Base-by-base conservation (phyloP, 2,797 vertebrate genomes). In the Gymnoscopelus microlampas region DNA sequence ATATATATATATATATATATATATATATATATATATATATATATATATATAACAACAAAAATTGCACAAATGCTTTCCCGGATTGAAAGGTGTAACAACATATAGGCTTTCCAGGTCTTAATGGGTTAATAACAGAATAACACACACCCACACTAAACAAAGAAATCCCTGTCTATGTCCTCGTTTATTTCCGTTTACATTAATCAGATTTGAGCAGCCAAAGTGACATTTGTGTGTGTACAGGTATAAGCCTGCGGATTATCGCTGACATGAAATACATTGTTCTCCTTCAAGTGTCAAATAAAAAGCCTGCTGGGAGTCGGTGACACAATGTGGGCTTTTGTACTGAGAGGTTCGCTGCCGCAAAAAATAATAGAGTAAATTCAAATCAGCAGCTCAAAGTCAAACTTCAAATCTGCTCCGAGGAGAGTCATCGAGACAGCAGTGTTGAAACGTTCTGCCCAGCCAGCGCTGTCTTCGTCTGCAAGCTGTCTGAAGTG, bases 361-460 rank as follows among this genome's bases (percentile, higher is more conserved):
- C 3, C 11, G 9, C 53, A 19, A 55, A 24, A 12, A 4, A n/a
- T 9, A 11, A 48, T 3, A 23, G 3, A 68, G 26, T 29, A 4
- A 62, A 24, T 23, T 47, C 23, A 53, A 49, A 39, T 5, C 39
- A 47, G 11, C 24, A 11, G 11, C 23, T 68, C 11, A 60, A 58
- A 35, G 57, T 13, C n/a, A 24, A 57, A 32, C 64, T 6, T 61
- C 35, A 29, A 63, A 72, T 63, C 32, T 26, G 58, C 61, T 77
- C 35, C 23, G 55, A 69, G 70, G 66, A 68, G 51, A 49, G 53
- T 15, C 50, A 62, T 72, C 73, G 68, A 61, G n/a, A 48, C 29
- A 61, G 64, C 62, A 24, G 12, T 44, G 63, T 76, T 71, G 64
- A 68, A 59, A 12, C 26, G 26, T 60, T 67, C 56, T 14, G 35